These are phyloP conservation scores for Tachysurus fulvidraco DNA, from an alignment of 2,113 vertebrate genomes.

Conservation along the genomic window DNA sequence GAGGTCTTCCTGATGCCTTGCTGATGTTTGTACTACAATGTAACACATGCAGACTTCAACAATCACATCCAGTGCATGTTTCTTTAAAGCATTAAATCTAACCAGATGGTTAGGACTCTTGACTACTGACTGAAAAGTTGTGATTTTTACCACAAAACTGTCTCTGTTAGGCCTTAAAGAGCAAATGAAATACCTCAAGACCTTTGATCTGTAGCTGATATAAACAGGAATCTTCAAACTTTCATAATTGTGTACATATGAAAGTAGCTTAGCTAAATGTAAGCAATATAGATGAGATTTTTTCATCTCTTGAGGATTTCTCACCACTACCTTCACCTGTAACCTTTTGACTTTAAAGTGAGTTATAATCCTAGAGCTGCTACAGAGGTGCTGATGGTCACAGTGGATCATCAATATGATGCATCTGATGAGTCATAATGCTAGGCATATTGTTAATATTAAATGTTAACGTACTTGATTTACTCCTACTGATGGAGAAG, in stretches of 20 bases:
- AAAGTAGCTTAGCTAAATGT: neutral
- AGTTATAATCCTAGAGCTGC: neutral
- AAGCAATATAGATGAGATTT: neutral
- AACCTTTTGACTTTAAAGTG: neutral
- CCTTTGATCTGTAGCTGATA: neutral
- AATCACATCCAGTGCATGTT: neutral
- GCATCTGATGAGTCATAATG: neutral
- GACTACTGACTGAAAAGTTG: neutral
- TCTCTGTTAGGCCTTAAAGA: neutral
- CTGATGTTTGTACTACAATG: neutral
- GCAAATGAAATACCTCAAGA: neutral
- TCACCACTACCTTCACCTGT: neutral
- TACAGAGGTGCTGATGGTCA: neutral
- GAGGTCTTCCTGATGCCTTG: neutral
- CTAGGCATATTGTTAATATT: neutral
- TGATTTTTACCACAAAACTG: neutral
- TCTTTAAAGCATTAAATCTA: neutral
- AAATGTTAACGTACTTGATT: neutral
- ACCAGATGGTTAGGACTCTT: neutral
- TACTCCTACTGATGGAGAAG: neutral
- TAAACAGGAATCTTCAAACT: neutral
- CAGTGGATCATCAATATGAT: neutral
- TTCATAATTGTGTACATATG: no score
- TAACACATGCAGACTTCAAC: neutral
- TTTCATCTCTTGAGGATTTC: neutral